These are phyloP conservation scores for Plagodis pulveraria DNA, from an alignment of 2,888 invertebrate species.

Conservation along the genomic window DNA sequence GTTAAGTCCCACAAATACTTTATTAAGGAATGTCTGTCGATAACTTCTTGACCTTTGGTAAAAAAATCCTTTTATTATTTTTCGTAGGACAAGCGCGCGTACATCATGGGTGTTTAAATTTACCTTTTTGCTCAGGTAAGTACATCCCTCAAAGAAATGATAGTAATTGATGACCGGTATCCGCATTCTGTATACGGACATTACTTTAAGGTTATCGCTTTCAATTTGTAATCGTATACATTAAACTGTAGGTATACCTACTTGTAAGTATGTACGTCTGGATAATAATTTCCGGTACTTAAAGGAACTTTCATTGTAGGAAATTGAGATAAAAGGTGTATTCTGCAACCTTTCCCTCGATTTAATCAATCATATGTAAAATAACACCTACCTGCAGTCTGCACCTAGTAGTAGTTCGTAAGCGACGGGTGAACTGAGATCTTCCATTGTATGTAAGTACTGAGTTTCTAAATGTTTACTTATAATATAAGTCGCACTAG, in stretches of 20 bases:
- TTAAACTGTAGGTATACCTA: neutral
- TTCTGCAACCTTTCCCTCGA: constrained; percentile 14
- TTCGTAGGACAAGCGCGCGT: constrained; percentile 18
- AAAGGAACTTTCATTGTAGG: constrained; percentile 7
- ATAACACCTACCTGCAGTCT: too few species aligned
- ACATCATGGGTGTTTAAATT: constrained; percentile 5
- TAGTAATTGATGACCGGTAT: constrained; percentile 28
- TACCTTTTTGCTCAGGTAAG: constrained; percentile 12
- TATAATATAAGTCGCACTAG: too few species aligned
- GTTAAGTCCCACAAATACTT: constrained; percentile 13
- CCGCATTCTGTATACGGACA: constrained; percentile 34
- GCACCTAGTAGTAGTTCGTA: too few species aligned
- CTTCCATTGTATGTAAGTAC: too few species aligned
- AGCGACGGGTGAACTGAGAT: too few species aligned
- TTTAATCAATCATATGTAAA: neutral
- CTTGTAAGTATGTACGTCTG: neutral
- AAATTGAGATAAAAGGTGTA: constrained; percentile 5
- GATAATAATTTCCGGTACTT: constrained; percentile 30
- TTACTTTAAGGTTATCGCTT: constrained; percentile 28
- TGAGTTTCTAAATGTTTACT: too few species aligned
- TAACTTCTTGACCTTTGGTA: constrained; percentile 14
- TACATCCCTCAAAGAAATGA: constrained; percentile 29
- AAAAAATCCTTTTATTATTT: constrained; percentile 5
- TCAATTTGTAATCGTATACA: neutral
- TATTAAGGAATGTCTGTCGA: constrained; percentile 7